Percentiles rank a stretch among this genome's conserved stretches.
Conservation (phyloP, 2,113 vertebrate genomes). For the Notarius quadriscutis region DNA sequence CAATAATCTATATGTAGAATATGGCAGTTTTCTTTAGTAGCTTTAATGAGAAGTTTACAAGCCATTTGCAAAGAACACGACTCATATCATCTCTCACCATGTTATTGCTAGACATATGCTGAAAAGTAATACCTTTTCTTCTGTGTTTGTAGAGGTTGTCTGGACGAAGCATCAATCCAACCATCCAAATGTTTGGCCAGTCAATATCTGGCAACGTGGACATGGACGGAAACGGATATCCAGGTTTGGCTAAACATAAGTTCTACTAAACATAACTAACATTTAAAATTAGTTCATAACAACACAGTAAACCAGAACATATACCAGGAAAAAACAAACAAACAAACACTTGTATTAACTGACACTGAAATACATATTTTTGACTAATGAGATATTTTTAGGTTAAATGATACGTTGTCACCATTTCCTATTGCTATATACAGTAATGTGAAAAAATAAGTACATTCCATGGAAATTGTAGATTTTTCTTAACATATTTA, state of each 20-base stretch:
- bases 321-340: constrained; percentile 1
- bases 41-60: background rate
- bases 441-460: no score
- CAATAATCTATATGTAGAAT: background rate
- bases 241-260: constrained; percentile 74
- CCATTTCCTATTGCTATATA: background rate
- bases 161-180: constrained; percentile 80
- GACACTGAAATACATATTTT: background rate
- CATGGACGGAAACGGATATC: constrained; percentile 96
- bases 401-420: background rate
- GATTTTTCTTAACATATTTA: no score
- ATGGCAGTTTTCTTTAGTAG: background rate
- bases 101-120: background rate
- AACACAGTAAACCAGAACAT: constrained; percentile 1
- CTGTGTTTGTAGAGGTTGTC: constrained; percentile 82
- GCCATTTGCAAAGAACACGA: background rate
- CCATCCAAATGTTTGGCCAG: constrained; percentile 94
- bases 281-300: constrained; percentile 25
- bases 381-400: background rate
- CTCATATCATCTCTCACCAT: background rate
- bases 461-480: no score
- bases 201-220: constrained; percentile 93
- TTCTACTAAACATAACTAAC: constrained; percentile 11
- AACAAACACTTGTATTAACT: background rate
- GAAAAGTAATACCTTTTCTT: constrained; percentile 57